Percentiles rank a stretch among this genome's conserved stretches.
These are phyloP conservation scores for Anguilla megastoma DNA, from an alignment of 2,797 vertebrate species.

Conservation along the genomic window DNA sequence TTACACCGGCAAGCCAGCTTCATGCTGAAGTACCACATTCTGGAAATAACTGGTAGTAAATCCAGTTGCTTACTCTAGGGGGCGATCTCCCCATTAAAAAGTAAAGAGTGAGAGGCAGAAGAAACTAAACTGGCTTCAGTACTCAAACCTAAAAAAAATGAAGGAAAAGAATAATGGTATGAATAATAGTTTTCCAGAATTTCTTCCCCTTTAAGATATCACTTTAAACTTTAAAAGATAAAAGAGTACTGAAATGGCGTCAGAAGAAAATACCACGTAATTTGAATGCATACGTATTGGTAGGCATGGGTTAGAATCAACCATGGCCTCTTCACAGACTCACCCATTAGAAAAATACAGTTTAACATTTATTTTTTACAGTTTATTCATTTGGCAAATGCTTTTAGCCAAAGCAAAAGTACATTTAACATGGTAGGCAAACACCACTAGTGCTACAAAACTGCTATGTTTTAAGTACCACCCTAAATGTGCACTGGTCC, in stretches of 20 bases:
- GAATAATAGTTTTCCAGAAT: background rate
- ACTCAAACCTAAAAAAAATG: slow-evolving; percentile 18
- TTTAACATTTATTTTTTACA: background rate
- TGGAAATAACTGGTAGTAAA: slow-evolving; percentile 35
- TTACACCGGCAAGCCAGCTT: background rate
- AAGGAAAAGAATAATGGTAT: slow-evolving; percentile 17
- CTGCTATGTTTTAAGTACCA: background rate
- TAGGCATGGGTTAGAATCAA: background rate
- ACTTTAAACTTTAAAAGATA: background rate
- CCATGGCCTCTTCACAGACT: background rate
- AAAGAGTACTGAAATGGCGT: background rate
- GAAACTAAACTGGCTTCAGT: background rate
- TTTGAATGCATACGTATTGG: background rate
- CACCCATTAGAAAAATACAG: background rate
- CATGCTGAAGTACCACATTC: background rate
- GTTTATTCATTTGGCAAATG: background rate
- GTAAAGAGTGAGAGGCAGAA: background rate
- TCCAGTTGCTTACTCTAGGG: background rate
- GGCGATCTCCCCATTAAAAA: background rate
- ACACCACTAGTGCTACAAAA: background rate
- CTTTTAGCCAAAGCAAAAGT: no score
- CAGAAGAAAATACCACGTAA: background rate
- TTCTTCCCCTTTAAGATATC: background rate
- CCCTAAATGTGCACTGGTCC: no score
- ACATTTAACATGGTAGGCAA: no score